Evolutionary conservation across 2,113 vertebrate species (phyloP), one percentile per base, ranked within the genome.

Genomic region (Leptosomus discolor): DNA sequence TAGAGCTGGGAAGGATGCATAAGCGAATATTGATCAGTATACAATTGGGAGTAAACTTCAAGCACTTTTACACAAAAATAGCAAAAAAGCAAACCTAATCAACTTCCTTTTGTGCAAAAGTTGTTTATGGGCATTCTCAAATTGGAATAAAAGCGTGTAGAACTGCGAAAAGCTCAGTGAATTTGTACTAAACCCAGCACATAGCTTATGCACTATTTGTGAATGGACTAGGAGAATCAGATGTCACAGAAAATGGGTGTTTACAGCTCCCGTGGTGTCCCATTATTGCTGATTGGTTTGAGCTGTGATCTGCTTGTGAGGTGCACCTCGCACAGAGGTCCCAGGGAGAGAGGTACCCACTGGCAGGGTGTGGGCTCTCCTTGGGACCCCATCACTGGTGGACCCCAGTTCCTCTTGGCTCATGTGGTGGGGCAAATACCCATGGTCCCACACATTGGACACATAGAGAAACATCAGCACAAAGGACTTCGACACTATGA

Each of bases 401-500:
- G 20, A 17, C 3, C 14, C 43, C 45, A 27, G 32, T 41, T 74
- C 37, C 24, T 48, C 26, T 45, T 43, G 53, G 48, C 84, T 80
- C 37, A 10, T 41, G 41, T 6, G 2, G 2, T 48, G 4, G 2
- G 29, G 34, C 29, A 57, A 30, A 70, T 63, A 27, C 11, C 22
- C 2, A 1, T 11, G 34, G 30, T 73, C 32, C 41, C 11, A 12
- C 7, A 0, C 21, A 6, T 32, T 5, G 39, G 36, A 60, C 48
- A 15, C 2, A 5, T 5, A n/a, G 43, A 32, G 54, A 54, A 20
- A 23, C 21, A 18, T 10, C 37, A 75, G 50, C 30, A 46, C 26
- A 54, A 68, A 51, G n/a, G 22, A 27, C 24, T 75, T 57, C n/a
- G 19, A 70, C 34, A 27, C 3, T 15, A 5, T 17, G 32, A 67